phyloP scores from a whole-genome alignment of 2,888 invertebrate species.

The Sthenelais limicola region DNA sequence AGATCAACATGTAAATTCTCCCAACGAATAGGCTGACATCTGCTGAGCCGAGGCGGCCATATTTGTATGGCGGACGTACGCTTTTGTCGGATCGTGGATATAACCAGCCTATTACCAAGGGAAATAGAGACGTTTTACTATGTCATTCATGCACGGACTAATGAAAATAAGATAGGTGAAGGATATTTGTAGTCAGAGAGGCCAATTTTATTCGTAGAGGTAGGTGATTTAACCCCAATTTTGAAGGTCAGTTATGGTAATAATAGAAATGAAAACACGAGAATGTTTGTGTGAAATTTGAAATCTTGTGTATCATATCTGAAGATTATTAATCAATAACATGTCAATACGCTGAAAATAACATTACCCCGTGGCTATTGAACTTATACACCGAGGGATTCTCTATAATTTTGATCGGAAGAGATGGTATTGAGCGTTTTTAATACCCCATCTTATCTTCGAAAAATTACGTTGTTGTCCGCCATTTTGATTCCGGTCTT shows the following conservation, averaged over 20 bases:
- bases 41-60: constrained; percentile 42
- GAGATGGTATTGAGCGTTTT: too few relatives aligned
- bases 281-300: constrained; percentile 31
- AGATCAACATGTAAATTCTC: constrained; percentile 41
- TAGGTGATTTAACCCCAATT: constrained; percentile 10
- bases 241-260: constrained; percentile 38
- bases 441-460: too few relatives aligned
- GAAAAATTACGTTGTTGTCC: constrained; percentile 34
- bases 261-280: constrained; percentile 30
- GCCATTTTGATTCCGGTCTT: constrained; percentile 41
- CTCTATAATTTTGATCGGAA: too few relatives aligned
- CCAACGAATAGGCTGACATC: constrained; percentile 40
- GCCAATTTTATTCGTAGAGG: background rate
- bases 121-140: constrained; percentile 21
- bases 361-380: too few relatives aligned
- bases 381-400: too few relatives aligned
- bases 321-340: background rate
- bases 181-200: background rate
- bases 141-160: constrained; percentile 20
- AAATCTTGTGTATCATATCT: constrained; percentile 28
- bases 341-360: too few relatives aligned
- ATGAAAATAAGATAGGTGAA: constrained; percentile 16
- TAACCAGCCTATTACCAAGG: constrained; percentile 29
- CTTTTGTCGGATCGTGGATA: constrained; percentile 36
- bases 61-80: constrained; percentile 43